Evolutionary conservation across 2,113 vertebrate species (phyloP).

Genomic region (Phyllostomus hastatus): DNA sequence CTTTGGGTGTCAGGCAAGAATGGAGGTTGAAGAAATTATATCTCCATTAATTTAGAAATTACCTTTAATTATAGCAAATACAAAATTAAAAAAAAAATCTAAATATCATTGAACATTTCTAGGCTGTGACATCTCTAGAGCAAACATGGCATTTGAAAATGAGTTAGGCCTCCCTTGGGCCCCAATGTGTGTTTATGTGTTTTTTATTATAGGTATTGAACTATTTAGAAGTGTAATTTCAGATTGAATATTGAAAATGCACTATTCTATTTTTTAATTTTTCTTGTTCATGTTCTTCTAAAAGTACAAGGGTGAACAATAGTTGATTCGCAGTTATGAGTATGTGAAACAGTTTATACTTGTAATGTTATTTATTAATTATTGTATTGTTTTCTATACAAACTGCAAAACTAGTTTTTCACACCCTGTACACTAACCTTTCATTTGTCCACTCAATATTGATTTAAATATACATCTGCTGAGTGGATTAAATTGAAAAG

Average conservation of each 20-base stretch:
- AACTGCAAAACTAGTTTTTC: too few species aligned
- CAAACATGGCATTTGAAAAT: background rate
- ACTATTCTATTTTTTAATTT: background rate
- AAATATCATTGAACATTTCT: background rate
- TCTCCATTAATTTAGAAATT: background rate
- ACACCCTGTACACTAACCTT: background rate
- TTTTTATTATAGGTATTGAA: background rate
- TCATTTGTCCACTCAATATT: background rate
- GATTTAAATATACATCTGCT: background rate
- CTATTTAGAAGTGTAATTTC: background rate
- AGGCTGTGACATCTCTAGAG: background rate
- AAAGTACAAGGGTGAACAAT: background rate
- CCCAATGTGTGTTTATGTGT: background rate
- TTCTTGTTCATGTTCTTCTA: background rate
- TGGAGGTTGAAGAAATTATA: background rate
- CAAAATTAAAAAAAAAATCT: background rate
- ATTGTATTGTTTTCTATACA: too few species aligned
- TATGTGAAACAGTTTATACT: too few species aligned
- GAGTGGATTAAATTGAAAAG: background rate
- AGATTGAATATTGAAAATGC: background rate
- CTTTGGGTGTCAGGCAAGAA: background rate
- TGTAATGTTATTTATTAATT: too few species aligned
- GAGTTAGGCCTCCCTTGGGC: background rate
- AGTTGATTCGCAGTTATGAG: too few species aligned
- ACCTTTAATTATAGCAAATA: background rate